Evolutionary conservation across 2,888 invertebrate species (phyloP).

Genomic region (Blomia tropicalis): DNA sequence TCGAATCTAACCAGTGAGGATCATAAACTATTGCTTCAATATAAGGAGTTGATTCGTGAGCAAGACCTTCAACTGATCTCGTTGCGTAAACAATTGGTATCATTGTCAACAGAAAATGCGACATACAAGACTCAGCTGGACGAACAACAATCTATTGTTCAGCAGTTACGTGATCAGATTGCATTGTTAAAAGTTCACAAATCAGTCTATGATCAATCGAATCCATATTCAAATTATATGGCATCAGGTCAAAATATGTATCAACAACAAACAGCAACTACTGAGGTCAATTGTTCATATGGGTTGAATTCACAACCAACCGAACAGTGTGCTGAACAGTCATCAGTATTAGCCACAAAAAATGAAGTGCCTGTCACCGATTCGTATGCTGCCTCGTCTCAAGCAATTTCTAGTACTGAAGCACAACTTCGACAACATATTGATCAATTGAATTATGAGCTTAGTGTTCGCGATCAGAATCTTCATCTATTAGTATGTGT

Average conservation of each 20-base stretch:
- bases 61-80: constrained; percentile 43
- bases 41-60: constrained; percentile 74
- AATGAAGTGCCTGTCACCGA: neutral
- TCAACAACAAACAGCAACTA: neutral
- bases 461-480: constrained; percentile 2
- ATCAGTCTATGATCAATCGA: neutral
- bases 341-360: neutral
- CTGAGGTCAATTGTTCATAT: neutral
- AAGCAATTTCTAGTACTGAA: neutral
- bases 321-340: neutral
- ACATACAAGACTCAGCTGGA: constrained; percentile 40
- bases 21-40: constrained; percentile 49
- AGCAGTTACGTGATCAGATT: constrained; percentile 68
- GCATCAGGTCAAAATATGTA: neutral
- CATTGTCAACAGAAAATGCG: constrained; percentile 32
- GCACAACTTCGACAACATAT: neutral
- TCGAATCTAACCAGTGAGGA: constrained; percentile 39
- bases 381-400: neutral
- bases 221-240: neutral
- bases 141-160: constrained; percentile 53
- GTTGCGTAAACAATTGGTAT: constrained; percentile 32
- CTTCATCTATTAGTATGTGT: constrained; percentile 18
- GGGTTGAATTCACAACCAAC: neutral
- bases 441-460: constrained; percentile 7
- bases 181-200: constrained; percentile 54